Conservation (phyloP, 2,888 invertebrate genomes). For the Andrena flavipes region DNA sequence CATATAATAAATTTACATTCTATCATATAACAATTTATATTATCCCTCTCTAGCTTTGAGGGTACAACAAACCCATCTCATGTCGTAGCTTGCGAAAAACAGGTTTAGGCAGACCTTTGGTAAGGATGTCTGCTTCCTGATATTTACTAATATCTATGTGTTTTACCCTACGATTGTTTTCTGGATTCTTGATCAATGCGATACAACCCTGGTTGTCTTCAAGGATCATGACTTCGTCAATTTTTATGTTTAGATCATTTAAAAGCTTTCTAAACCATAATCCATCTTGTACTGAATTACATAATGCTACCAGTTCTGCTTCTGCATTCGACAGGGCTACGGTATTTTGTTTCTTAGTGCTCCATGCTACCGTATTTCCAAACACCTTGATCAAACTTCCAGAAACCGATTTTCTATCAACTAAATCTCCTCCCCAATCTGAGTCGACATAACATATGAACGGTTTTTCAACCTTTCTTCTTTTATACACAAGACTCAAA, state of each 20-base stretch:
- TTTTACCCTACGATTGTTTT: too few species aligned
- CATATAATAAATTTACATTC: too few species aligned
- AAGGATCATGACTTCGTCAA: not conserved
- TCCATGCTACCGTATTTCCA: conserved; percentile 16
- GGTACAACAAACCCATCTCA: too few species aligned
- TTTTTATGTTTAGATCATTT: not conserved
- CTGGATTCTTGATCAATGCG: not conserved
- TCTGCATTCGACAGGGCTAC: conserved; percentile 10
- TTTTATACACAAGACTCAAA: too few species aligned
- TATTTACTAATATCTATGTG: not conserved
- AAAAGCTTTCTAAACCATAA: conserved; percentile 5
- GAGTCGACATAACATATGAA: conserved; percentile 33
- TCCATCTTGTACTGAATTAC: conserved; percentile 4
- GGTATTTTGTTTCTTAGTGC: conserved; percentile 17
- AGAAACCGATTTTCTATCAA: conserved; percentile 21
- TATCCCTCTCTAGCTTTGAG: too few species aligned
- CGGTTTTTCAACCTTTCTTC: too few species aligned
- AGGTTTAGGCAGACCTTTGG: too few species aligned
- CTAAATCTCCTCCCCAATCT: conserved; percentile 28
- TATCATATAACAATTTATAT: too few species aligned
- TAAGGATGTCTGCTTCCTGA: too few species aligned
- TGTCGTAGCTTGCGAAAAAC: too few species aligned
- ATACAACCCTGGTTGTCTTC: conserved; percentile 17
- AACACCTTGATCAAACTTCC: conserved; percentile 6
- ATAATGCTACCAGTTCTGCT: conserved; percentile 16